Evolutionary conservation across 2,888 invertebrate genomes (phyloP).

Genomic region (Patella caerulea): DNA sequence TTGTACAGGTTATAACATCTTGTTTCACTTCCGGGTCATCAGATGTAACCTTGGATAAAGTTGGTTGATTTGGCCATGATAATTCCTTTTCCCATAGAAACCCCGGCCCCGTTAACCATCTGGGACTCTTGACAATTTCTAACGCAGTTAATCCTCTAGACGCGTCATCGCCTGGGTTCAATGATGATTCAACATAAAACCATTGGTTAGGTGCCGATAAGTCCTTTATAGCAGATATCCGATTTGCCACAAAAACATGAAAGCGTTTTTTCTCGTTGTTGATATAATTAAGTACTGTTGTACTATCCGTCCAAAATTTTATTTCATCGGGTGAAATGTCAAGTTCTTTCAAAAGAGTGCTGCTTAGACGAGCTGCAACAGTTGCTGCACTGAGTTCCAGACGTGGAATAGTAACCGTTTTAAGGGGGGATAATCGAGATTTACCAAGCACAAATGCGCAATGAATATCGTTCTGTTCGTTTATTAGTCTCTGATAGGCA

Average conservation of each 20-base stretch:
- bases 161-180: constrained; percentile 11
- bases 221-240: constrained; percentile 1
- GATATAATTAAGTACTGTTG: constrained; percentile 13
- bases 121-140: too few species aligned
- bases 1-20: neutral
- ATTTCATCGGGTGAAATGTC: neutral
- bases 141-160: neutral
- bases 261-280: constrained; percentile 15
- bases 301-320: constrained; percentile 17
- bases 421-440: constrained; percentile 17
- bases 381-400: constrained; percentile 22
- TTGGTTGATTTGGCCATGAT: constrained; percentile 18
- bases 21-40: constrained; percentile 17
- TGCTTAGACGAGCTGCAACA: neutral
- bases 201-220: too few species aligned
- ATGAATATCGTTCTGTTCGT: constrained; percentile 9
- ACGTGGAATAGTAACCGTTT: constrained; percentile 17
- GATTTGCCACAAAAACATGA: constrained; percentile 21
- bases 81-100: neutral
- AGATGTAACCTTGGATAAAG: neutral
- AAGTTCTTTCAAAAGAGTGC: constrained; percentile 10
- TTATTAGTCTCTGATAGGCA: constrained; percentile 4
- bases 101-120: too few species aligned
- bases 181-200: too few species aligned
- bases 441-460: constrained; percentile 21